Conservation (phyloP, 2,797 vertebrate genomes). For the Lagocephalus sceleratus region DNA sequence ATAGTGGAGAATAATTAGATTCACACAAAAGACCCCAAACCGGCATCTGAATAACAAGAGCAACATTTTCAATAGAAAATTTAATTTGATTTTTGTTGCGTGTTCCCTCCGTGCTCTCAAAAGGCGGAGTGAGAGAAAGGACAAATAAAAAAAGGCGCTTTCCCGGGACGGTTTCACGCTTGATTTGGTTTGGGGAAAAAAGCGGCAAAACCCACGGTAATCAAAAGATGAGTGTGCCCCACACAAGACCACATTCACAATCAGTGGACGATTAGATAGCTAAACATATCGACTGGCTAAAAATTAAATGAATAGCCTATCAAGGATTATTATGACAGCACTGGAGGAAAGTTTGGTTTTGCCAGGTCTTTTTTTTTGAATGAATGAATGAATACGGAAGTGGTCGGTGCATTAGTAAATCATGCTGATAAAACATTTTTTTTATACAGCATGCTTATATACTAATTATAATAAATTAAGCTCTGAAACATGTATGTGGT, state of each 20-base stretch:
- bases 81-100: constrained; percentile 70
- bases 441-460: background rate
- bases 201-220: constrained; percentile 39
- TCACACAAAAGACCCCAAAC: constrained; percentile 68
- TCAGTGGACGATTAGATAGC: constrained; percentile 31
- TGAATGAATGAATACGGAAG: constrained; percentile 1
- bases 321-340: constrained; percentile 8
- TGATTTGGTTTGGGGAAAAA: constrained; percentile 35
- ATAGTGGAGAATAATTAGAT: constrained; percentile 76
- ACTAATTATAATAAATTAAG: too few species aligned
- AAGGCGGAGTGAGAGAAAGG: constrained; percentile 45
- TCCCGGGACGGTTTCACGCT: constrained; percentile 33
- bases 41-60: constrained; percentile 74
- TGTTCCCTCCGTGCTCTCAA: constrained; percentile 44
- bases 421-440: constrained; percentile 3
- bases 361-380: background rate
- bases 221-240: constrained; percentile 15
- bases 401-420: too few species aligned
- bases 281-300: constrained; percentile 24
- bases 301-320: constrained; percentile 27
- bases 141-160: constrained; percentile 24
- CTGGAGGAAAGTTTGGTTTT: constrained; percentile 1
- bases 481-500: too few species aligned
- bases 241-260: constrained; percentile 13
- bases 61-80: constrained; percentile 67